Percentiles rank a stretch among this genome's conserved stretches.
Conservation (phyloP, 1,140 invertebrate species). For the Pogonognathellus flavescens region DNA sequence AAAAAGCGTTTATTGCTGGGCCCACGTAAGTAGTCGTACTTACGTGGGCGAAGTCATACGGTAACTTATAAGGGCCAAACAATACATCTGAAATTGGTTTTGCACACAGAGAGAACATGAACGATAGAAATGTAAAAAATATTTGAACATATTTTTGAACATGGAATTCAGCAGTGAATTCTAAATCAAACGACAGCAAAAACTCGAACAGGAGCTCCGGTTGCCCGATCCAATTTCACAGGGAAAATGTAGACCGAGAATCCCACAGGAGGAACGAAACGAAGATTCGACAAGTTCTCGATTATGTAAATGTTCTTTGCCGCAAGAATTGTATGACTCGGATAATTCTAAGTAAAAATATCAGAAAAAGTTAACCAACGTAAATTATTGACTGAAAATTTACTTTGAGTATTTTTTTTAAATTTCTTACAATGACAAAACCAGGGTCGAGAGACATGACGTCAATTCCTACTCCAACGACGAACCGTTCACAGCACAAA, state of each 20-base stretch:
- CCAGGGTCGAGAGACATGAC: conserved; percentile 21
- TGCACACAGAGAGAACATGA: no score
- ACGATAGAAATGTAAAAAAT: no score
- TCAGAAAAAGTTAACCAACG: neutral
- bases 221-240: conserved; percentile 1
- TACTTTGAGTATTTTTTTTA: neutral
- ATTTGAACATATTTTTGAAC: neutral
- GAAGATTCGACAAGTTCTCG: conserved; percentile 5
- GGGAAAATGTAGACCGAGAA: conserved; percentile 21
- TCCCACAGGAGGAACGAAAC: conserved; percentile 10
- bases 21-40: no score
- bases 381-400: no score
- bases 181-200: conserved; percentile 31
- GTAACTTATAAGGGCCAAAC: no score
- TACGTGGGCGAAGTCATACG: no score
- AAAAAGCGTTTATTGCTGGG: no score
- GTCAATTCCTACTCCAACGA: conserved; percentile 54
- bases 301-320: conserved; percentile 37
- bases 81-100: no score
- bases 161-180: neutral
- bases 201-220: conserved; percentile 24
- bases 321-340: conserved; percentile 1
- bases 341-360: neutral
- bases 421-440: conserved; percentile 13
- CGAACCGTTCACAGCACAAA: conserved; percentile 34